Conservation (phyloP, 2,888 invertebrate genomes). For the Harpalus rubripes region DNA sequence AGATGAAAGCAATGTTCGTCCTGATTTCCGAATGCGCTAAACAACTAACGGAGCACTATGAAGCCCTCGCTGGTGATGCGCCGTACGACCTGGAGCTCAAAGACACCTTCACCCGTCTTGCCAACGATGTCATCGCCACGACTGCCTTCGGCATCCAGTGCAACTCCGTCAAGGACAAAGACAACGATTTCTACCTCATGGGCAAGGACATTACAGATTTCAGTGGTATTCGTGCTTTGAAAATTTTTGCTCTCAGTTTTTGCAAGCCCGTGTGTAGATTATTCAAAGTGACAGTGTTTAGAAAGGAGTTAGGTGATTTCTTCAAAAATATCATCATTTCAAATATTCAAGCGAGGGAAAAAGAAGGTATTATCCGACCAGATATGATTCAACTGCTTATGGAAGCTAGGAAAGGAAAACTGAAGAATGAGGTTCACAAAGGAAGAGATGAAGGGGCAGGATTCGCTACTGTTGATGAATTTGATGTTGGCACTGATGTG, state of each 20-base stretch:
- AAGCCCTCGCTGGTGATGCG: constrained; percentile 56
- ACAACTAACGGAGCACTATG: constrained; percentile 68
- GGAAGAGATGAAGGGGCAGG: constrained; percentile 59
- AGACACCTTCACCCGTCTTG: constrained; percentile 76
- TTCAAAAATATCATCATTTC: constrained; percentile 69
- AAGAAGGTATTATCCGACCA: constrained; percentile 70
- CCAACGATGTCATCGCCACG: constrained; percentile 79
- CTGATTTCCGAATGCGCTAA: constrained; percentile 64
- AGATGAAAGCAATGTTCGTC: constrained; percentile 66
- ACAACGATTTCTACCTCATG: constrained; percentile 77
- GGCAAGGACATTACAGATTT: constrained; percentile 30
- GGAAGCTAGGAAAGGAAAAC: constrained; percentile 78
- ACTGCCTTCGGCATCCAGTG: constrained; percentile 78
- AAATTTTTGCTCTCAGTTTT: constrained; percentile 42
- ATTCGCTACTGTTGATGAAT: constrained; percentile 71
- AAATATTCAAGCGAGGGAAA: constrained; percentile 70
- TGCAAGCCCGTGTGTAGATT: constrained; percentile 56
- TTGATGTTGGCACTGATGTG: constrained; percentile 69
- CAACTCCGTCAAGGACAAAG: constrained; percentile 78
- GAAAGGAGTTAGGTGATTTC: constrained; percentile 67
- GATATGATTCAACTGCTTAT: constrained; percentile 80
- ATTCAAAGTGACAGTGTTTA: constrained; percentile 64
- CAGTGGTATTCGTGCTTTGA: constrained; percentile 37
- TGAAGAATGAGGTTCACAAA: constrained; percentile 29
- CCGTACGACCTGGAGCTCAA: constrained; percentile 74